Evolutionary conservation across 1,140 invertebrate species (phyloP).

Genomic region (Cecropterus lyciades): DNA sequence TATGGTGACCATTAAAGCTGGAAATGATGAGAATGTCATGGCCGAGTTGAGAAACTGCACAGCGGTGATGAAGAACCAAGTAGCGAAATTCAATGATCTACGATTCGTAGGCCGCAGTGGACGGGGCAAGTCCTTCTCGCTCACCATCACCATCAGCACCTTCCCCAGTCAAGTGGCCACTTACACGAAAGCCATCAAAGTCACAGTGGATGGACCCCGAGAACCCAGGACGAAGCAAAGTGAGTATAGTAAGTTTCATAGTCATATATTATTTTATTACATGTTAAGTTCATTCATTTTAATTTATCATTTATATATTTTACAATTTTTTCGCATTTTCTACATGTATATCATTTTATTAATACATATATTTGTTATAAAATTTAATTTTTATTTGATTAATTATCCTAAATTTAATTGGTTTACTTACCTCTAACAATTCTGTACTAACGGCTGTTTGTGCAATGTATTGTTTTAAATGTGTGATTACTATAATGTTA

Average conservation of each 20-base stretch:
- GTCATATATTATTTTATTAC: conserved; percentile 13
- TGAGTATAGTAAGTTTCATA: conserved; percentile 86
- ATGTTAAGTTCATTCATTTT: not conserved
- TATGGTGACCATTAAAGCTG: conserved; percentile 95
- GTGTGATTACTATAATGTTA: no score
- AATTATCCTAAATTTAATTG: no score
- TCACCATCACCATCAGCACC: conserved; percentile 97
- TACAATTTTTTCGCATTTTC: not conserved
- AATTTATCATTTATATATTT: conserved; percentile 19
- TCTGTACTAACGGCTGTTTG: no score
- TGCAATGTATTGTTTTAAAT: no score
- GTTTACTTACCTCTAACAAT: no score
- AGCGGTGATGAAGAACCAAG: conserved; percentile 97
- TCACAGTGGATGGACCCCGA: conserved; percentile 99
- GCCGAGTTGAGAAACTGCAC: conserved; percentile 96
- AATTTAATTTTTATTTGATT: no score
- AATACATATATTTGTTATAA: no score
- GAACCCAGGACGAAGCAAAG: conserved; percentile 98
- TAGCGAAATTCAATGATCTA: conserved; percentile 99
- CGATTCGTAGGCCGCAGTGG: conserved; percentile 98
- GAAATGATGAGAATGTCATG: conserved; percentile 98
- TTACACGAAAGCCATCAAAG: conserved; percentile 98
- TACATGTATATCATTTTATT: no score
- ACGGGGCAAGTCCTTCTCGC: conserved; percentile 96
- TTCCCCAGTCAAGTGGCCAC: conserved; percentile 97